Evolutionary conservation across 1,140 invertebrate species (phyloP).

Genomic region (Sarcophaga peregrina): DNA sequence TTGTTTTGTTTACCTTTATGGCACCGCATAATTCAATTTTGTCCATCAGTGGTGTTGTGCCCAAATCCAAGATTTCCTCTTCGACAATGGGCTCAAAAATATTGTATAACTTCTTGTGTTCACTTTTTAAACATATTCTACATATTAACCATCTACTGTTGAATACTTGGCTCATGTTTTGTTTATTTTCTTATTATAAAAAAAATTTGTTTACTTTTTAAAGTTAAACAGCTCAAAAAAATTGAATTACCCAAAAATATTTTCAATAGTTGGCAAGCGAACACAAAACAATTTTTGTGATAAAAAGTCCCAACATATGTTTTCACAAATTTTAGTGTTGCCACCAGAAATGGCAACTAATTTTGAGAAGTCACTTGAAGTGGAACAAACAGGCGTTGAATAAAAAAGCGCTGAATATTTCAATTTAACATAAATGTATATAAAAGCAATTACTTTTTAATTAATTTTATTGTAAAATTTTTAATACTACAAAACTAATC

Average conservation of each 20-base stretch:
- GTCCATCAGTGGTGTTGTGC: conserved; percentile 29
- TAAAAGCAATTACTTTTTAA: no score
- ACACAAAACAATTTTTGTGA: background rate
- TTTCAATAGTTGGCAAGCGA: conserved; percentile 22
- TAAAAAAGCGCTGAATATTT: no score
- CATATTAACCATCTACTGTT: conserved; percentile 45
- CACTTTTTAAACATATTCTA: conserved; percentile 54
- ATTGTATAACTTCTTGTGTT: conserved; percentile 51
- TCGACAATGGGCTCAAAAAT: conserved; percentile 43
- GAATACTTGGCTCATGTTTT: background rate
- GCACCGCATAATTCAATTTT: background rate
- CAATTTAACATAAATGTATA: no score
- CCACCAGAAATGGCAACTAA: background rate
- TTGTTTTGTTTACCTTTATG: conserved; percentile 46
- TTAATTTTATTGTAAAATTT: no score
- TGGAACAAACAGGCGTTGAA: no score
- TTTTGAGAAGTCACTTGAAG: no score
- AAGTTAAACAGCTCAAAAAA: conserved; percentile 9
- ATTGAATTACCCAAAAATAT: conserved; percentile 8
- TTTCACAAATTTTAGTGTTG: background rate
- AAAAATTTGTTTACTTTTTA: background rate
- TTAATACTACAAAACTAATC: no score
- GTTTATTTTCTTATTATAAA: background rate
- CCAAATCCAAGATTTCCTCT: conserved; percentile 40
- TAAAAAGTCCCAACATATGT: background rate